Evolutionary conservation across 2,797 vertebrate genomes (phyloP), one percentile per base, ranked within the genome.

Genomic region (Aselliscus stoliczkanus): DNA sequence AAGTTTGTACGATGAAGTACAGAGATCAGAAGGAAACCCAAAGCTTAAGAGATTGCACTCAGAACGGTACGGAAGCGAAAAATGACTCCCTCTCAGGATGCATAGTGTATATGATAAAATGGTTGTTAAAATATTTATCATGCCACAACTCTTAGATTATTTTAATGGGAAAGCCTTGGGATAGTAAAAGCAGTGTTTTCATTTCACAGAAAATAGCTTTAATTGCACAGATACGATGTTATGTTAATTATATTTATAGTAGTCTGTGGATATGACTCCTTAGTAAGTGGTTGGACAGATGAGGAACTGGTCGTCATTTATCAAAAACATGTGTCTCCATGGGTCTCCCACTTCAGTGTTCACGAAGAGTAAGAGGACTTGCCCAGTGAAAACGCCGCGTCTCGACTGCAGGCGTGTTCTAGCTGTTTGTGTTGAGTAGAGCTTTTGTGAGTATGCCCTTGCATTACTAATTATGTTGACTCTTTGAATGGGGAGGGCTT

Each of bases 191-290:
- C 39, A 42, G 58, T 44, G 64, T 44, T 96, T 94, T 70, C 86
- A 44, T 83, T 83, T 94, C 92, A 96, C n/a, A 95, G 87, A 72
- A 95, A 89, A 93, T 10, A 94, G 79, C 88, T 87, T 84, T 37
- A 73, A 37, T 69, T 23, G 23, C 37, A 52, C 52, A 75, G 79
- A 62, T n/a, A 80, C 2, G 39, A 52, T 15, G 27, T 21, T 69
- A 52, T 15, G 27, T 21, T 69, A 52, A 14, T 81, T 90, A 75
- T 5, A 47, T 42, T 91, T 70, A 31, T 25, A 42, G 81, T 23
- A 18, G 9, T 34, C 25, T 67, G n/a, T 47, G 60, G 47, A 5
- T 62, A 13, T 31, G 70, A 39, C n/a, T 70, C 58, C 25, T 84
- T 4, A 50, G 31, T n/a, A 58, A 69, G 14, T 2, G 15, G 64